These are phyloP conservation scores for Numenius arquata DNA, from an alignment of 2,113 vertebrate genomes.

Conservation along the genomic window DNA sequence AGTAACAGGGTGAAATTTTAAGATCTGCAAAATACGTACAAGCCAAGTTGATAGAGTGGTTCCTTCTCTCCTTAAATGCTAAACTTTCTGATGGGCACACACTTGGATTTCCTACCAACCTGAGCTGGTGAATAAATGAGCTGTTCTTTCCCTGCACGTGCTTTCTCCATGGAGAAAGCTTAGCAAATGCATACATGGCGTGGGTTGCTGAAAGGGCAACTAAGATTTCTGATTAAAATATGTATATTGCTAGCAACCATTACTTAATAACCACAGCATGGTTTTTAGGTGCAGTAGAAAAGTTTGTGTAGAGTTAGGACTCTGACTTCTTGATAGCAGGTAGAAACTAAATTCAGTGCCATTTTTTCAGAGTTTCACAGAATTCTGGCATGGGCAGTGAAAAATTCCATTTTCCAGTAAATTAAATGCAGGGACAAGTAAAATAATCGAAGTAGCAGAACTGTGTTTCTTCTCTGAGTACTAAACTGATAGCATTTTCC, in stretches of 20 bases:
- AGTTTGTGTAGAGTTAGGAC: background rate
- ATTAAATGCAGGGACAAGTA: background rate
- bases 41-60: background rate
- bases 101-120: background rate
- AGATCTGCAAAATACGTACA: background rate
- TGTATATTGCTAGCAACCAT: background rate
- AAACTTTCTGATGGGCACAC: background rate
- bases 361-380: background rate
- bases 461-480: background rate
- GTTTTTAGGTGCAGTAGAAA: background rate
- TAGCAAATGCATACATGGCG: background rate
- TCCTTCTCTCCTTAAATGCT: background rate
- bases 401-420: background rate
- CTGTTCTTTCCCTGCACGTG: background rate
- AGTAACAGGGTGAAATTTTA: background rate
- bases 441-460: background rate
- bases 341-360: background rate
- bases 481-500: background rate
- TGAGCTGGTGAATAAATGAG: background rate
- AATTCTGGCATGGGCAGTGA: background rate
- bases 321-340: background rate
- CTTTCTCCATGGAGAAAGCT: background rate
- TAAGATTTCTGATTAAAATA: background rate
- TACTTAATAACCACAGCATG: background rate
- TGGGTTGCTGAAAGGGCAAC: background rate